Evolutionary conservation across 2,797 vertebrate genomes (phyloP).

Genomic region (Ctenopoma multispine): DNA sequence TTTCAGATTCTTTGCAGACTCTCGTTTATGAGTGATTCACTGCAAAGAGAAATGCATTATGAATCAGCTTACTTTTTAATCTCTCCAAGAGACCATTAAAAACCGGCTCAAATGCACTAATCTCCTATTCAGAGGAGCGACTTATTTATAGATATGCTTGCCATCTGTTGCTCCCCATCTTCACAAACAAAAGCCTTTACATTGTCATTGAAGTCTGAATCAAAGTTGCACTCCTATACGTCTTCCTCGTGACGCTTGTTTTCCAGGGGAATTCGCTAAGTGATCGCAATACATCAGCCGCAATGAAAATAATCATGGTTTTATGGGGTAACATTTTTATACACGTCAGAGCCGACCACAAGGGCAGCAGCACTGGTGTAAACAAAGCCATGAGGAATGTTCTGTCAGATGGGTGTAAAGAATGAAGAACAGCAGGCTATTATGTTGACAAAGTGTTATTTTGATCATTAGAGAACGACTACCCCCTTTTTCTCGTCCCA

Average conservation of each 20-base stretch:
- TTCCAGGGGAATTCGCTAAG: constrained; percentile 28
- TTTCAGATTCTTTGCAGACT: constrained; percentile 52
- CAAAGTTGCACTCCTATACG: constrained; percentile 38
- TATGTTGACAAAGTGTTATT: constrained; percentile 75
- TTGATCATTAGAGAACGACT: constrained; percentile 72
- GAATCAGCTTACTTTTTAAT: constrained; percentile 84
- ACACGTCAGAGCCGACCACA: constrained; percentile 49
- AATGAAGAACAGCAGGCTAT: constrained; percentile 68
- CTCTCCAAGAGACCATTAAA: constrained; percentile 82
- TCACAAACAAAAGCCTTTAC: constrained; percentile 59
- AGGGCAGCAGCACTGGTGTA: constrained; percentile 53
- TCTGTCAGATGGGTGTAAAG: constrained; percentile 55
- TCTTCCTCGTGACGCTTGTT: constrained; percentile 29
- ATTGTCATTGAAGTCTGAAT: constrained; percentile 47
- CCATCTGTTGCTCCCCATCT: constrained; percentile 82
- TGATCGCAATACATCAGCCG: constrained; percentile 59
- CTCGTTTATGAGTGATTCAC: constrained; percentile 71
- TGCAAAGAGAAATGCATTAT: constrained; percentile 72
- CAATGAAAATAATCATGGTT: constrained; percentile 63
- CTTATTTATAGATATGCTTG: constrained; percentile 86
- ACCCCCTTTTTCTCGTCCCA: constrained; percentile 38
- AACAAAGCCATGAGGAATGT: constrained; percentile 68
- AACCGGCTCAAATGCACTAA: constrained; percentile 84
- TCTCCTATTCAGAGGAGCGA: constrained; percentile 80
- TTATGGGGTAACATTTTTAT: constrained; percentile 51